Base-by-base conservation (phyloP, 2,888 invertebrate genomes). In the Agyllia agylla region DNA sequence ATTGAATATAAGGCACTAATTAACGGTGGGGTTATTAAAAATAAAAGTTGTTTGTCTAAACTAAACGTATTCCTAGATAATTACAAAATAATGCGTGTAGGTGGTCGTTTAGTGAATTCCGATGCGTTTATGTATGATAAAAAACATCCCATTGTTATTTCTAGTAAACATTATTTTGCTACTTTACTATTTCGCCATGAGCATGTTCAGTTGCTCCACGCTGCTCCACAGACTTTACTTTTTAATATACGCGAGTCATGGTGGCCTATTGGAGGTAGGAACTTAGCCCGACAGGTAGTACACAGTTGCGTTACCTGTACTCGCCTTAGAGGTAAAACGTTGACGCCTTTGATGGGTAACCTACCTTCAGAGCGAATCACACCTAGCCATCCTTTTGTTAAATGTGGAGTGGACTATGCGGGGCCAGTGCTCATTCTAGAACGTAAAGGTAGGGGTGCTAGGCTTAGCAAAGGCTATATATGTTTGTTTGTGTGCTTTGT, bases 221-320 rank as follows among this genome's bases (percentile, higher is more conserved):
- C 92, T 1, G 93, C 93, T 2, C 91, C 93, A 9, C 93, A 94
- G 31, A n/a, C 90, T 49, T 64, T 93, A 73, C 70, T 95, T 8
- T 85, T 89, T 0, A 81, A 87, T 0, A 89, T 94, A 31, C 86
- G 92, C 2, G 92, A 94, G 30, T 17, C 27, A 0, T 92, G 91
- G 38, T 95, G 94, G 94, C 94, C 94, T 6, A 90, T 94, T 24
- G 85, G 92, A 5, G 95, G 94, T 30, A 87, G 92, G 1, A 89
- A 87, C 9, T 81, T 92, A 57, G 92, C 91, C 0, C 90, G 83
- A 30, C n/a, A 20, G 11, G 33, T 57, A 0, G 88, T 82, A 20
- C 83, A 77, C 24, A 33, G 70, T 17, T 92, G 91, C 31, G 64
- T 87, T 4, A 17, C 20, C 13, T 91, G 88, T 85, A 77, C 27